These are phyloP conservation scores for Adelphocoris suturalis DNA, from an alignment of 2,888 invertebrate species.

Conservation along the genomic window DNA sequence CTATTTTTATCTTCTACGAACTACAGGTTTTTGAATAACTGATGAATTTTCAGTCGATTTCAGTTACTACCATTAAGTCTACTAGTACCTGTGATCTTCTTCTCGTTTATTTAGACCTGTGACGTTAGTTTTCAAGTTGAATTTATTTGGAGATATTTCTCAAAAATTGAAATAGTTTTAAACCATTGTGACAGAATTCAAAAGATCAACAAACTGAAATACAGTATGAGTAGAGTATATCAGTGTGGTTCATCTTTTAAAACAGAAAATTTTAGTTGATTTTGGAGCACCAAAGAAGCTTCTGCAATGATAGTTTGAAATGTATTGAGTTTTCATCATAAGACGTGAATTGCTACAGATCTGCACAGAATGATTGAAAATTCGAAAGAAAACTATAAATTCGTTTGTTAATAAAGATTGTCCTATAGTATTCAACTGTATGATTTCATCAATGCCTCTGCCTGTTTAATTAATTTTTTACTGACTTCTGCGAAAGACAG, in stretches of 20 bases:
- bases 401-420: background rate
- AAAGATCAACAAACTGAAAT: no score
- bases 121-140: no score
- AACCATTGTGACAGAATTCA: no score
- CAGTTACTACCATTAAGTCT: background rate
- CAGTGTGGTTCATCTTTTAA: no score
- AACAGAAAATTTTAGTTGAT: background rate
- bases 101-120: background rate
- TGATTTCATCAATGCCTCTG: background rate
- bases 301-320: background rate
- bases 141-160: no score
- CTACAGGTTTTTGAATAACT: background rate
- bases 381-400: background rate
- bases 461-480: no score
- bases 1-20: background rate
- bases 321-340: background rate
- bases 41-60: background rate
- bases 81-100: background rate
- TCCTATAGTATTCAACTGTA: background rate
- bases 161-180: no score
- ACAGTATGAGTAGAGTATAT: no score
- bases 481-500: no score
- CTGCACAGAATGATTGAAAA: background rate
- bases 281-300: background rate
- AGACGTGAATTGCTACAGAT: constrained; percentile 12